Conservation (phyloP, 2,113 vertebrate species). For the Zapornia atra region DNA sequence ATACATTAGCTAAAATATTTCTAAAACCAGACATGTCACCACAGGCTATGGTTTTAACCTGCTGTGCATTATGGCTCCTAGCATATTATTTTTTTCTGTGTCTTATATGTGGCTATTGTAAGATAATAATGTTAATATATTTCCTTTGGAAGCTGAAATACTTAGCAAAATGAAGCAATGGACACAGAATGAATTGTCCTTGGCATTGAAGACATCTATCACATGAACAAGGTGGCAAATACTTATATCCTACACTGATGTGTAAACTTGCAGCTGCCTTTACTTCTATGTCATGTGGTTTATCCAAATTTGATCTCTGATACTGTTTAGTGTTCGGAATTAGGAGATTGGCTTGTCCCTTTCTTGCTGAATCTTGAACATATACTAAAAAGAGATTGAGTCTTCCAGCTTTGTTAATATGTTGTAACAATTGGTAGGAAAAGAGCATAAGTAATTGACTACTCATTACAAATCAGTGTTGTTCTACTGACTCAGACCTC, state of each 20-base stretch:
- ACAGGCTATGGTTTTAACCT: not conserved
- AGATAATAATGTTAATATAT: not conserved
- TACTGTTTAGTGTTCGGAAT: not conserved
- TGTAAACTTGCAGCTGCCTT: not conserved
- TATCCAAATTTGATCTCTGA: not conserved
- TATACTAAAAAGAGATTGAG: not conserved
- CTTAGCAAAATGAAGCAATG: not conserved
- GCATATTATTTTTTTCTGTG: not conserved
- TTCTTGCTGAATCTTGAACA: not conserved
- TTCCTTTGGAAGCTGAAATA: not conserved
- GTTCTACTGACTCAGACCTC: not conserved
- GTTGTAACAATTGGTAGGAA: not conserved
- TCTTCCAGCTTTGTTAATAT: not conserved
- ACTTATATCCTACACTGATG: not conserved
- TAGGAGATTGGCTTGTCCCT: not conserved
- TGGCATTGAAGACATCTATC: not conserved
- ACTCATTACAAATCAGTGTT: not conserved
- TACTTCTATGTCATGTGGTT: not conserved
- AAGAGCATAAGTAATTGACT: not conserved
- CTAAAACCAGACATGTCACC: not conserved
- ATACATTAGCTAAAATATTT: not conserved
- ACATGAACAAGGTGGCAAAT: not conserved
- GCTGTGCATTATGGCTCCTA: not conserved
- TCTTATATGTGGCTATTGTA: not conserved
- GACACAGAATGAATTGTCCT: not conserved